These are phyloP conservation scores for Notarius lentiginosus DNA, from an alignment of 2,113 vertebrate genomes.

Conservation along the genomic window DNA sequence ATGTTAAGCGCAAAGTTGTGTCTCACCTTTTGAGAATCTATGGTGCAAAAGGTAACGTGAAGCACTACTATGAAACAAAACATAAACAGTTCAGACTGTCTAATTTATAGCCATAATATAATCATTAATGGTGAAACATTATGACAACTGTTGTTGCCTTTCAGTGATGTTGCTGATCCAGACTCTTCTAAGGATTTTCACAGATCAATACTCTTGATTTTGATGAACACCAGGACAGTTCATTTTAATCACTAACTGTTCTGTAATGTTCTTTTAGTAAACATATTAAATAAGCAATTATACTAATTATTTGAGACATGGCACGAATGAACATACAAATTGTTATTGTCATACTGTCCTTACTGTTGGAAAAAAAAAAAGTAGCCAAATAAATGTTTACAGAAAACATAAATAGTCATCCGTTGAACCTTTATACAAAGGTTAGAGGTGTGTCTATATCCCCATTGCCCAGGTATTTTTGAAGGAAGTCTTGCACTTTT, in stretches of 20 bases:
- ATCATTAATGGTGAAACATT: neutral
- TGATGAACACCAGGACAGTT: neutral
- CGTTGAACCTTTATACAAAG: neutral
- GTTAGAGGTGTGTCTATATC: slow-evolving; percentile 12
- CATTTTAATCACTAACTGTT: neutral
- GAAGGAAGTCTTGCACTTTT: slow-evolving; percentile 18
- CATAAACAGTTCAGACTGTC: neutral
- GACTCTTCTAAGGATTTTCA: neutral
- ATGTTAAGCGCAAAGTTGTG: too few relatives aligned
- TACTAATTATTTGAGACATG: neutral
- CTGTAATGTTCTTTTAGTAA: neutral
- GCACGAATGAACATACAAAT: neutral
- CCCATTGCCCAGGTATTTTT: neutral
- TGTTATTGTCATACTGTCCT: neutral
- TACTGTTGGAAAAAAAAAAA: neutral
- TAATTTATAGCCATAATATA: neutral
- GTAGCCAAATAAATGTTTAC: neutral
- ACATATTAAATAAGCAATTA: neutral
- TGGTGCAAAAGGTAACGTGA: too few relatives aligned
- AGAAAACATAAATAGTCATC: neutral
- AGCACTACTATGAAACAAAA: neutral
- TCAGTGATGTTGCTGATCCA: too few relatives aligned
- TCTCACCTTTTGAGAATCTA: too few relatives aligned
- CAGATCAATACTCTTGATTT: neutral
- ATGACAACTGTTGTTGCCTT: too few relatives aligned